A percentile compares a stretch with the other conserved stretches of the same genome.
phyloP scores from a whole-genome alignment of 1,140 invertebrate genomes.

The Drosophila orena region DNA sequence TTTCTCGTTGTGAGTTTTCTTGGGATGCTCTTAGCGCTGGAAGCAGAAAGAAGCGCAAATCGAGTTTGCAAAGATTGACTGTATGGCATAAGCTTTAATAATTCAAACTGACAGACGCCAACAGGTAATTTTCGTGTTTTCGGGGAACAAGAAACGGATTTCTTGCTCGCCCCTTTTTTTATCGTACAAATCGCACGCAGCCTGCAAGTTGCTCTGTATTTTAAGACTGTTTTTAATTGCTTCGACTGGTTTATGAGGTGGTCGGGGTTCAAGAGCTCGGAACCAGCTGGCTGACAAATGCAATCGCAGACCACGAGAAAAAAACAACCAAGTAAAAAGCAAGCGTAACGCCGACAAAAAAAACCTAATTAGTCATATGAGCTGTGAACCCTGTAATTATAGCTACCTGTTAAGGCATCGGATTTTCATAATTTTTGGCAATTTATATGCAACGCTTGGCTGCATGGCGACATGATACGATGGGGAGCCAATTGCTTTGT shows the following conservation, averaged over 20 bases:
- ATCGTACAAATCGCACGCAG: constrained; percentile 44
- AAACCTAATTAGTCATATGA: constrained; percentile 43
- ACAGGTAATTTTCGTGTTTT: constrained; percentile 47
- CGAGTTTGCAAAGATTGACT: constrained; percentile 5
- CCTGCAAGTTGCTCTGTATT: constrained; percentile 36
- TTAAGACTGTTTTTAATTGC: constrained; percentile 48
- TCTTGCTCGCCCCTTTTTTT: constrained; percentile 39
- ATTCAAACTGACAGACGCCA: constrained; percentile 31
- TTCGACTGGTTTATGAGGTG: constrained; percentile 41
- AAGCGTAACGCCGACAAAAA: neutral
- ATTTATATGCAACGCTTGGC: constrained; percentile 71
- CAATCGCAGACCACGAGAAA: constrained; percentile 4
- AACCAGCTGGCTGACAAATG: constrained; percentile 38
- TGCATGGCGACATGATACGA: constrained; percentile 43
- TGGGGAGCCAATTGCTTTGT: constrained; percentile 41
- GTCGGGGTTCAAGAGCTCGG: constrained; percentile 32
- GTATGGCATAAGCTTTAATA: constrained; percentile 13
- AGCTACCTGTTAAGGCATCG: constrained; percentile 63
- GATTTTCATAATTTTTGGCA: constrained; percentile 63
- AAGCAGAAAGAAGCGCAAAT: neutral
- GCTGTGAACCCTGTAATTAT: constrained; percentile 66
- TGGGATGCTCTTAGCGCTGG: too few relatives aligned
- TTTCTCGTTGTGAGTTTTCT: too few relatives aligned
- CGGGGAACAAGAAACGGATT: constrained; percentile 25
- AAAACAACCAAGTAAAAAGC: constrained; percentile 5